Percentiles rank a stretch among this genome's conserved stretches.
These are phyloP conservation scores for Myotis myotis DNA, from an alignment of 2,797 vertebrate genomes.

Conservation along the genomic window DNA sequence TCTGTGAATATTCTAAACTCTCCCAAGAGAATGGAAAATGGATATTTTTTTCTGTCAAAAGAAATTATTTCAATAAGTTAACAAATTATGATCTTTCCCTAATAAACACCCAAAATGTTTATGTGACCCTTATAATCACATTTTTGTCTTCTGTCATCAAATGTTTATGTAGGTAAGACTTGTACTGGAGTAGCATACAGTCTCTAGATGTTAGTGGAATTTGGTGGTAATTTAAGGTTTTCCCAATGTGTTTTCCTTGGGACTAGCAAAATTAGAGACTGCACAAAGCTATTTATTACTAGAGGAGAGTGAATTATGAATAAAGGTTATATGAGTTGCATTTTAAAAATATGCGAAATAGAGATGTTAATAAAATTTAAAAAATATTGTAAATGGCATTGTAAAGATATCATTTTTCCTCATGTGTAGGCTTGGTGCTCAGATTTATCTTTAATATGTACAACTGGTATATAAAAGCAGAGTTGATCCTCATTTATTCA, in stretches of 20 bases:
- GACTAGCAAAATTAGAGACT: constrained; percentile 35
- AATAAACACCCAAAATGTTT: constrained; percentile 50
- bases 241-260: background rate
- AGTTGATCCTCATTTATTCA: constrained; percentile 40
- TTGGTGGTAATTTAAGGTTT: constrained; percentile 4
- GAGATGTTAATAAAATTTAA: constrained; percentile 39
- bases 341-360: constrained; percentile 45
- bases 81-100: constrained; percentile 32
- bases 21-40: constrained; percentile 30
- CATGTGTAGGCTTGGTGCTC: background rate
- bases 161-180: constrained; percentile 7
- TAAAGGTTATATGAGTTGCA: constrained; percentile 35
- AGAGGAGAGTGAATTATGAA: constrained; percentile 27
- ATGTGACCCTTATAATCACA: constrained; percentile 26
- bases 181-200: background rate
- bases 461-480: background rate
- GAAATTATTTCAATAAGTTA: constrained; percentile 42
- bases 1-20: constrained; percentile 47
- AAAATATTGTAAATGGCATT: constrained; percentile 4
- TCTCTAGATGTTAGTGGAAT: background rate
- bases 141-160: constrained; percentile 57
- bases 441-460: constrained; percentile 46
- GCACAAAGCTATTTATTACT: constrained; percentile 40
- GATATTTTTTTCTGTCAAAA: constrained; percentile 54
- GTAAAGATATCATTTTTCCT: constrained; percentile 27